Conservation (phyloP, 64 coral and sea anemone genomes). For the Montipora efflorescens region DNA sequence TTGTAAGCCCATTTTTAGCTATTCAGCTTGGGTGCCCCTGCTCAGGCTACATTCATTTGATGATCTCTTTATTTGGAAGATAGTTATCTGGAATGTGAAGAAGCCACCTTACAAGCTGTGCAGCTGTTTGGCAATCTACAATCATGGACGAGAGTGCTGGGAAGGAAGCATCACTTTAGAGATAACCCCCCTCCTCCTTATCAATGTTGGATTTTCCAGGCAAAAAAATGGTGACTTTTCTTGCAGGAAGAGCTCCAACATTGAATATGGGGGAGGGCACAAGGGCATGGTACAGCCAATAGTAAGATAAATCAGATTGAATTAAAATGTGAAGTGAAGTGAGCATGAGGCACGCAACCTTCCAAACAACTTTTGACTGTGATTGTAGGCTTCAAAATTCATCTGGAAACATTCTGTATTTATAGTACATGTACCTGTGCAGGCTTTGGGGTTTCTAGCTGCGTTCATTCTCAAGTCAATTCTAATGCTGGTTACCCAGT, state of each 20-base stretch:
- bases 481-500: conserved; percentile 34
- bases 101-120: conserved; percentile 10
- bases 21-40: conserved; percentile 50
- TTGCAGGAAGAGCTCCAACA: too few species aligned
- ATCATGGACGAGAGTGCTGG: too few species aligned
- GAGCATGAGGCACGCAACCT: conserved; percentile 47
- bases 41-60: conserved; percentile 58
- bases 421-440: neutral
- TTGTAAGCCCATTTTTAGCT: conserved; percentile 66
- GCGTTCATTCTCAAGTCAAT: neutral
- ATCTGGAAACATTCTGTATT: conserved; percentile 50
- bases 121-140: conserved; percentile 28
- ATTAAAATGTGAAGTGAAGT: conserved; percentile 31
- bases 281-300: too few species aligned
- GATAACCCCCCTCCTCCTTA: too few species aligned
- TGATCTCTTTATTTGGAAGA: conserved; percentile 33
- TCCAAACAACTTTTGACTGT: conserved; percentile 3
- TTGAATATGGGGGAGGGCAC: too few species aligned
- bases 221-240: too few species aligned
- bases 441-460: conserved; percentile 22
- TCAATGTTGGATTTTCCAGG: too few species aligned
- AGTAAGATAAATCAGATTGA: neutral
- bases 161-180: too few species aligned
- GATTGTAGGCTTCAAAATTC: conserved; percentile 52
- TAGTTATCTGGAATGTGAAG: neutral